phyloP scores from a whole-genome alignment of 1,140 invertebrate species.

The Popillia japonica region DNA sequence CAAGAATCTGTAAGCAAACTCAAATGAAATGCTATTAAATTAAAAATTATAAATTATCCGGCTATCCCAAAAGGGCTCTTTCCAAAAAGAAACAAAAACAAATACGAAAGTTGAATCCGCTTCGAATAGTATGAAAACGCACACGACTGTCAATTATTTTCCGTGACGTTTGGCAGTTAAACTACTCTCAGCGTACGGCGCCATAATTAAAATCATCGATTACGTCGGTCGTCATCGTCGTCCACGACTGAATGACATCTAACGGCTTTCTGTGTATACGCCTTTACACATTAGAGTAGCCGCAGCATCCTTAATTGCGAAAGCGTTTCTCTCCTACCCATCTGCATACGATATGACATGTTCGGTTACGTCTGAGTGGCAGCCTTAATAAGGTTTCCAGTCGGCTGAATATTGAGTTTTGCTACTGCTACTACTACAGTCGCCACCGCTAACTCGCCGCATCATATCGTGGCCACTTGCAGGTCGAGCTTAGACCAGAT shows the following conservation, averaged over 20 bases:
- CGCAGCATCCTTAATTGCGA: constrained; percentile 46
- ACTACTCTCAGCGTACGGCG: background rate
- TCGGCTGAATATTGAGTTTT: constrained; percentile 61
- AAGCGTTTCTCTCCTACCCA: constrained; percentile 46
- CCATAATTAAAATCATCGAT: constrained; percentile 43
- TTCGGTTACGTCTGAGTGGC: constrained; percentile 54
- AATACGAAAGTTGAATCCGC: background rate
- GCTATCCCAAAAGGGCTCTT: background rate
- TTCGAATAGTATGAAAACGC: background rate
- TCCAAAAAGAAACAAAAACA: background rate
- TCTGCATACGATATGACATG: constrained; percentile 54
- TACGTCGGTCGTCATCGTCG: constrained; percentile 17
- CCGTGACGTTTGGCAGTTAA: constrained; percentile 20
- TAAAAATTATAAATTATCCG: no score
- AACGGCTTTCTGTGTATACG: constrained; percentile 38
- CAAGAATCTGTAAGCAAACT: no score
- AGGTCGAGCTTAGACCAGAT: constrained; percentile 58
- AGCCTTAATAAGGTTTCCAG: constrained; percentile 61
- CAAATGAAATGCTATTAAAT: no score
- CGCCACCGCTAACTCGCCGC: constrained; percentile 51
- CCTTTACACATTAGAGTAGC: constrained; percentile 42
- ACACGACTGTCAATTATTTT: constrained; percentile 11
- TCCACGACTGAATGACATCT: constrained; percentile 37
- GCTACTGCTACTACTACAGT: constrained; percentile 40
- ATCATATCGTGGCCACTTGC: constrained; percentile 56